These are phyloP conservation scores for Mimachlamys varia DNA, from an alignment of 2,888 invertebrate genomes.

Conservation along the genomic window DNA sequence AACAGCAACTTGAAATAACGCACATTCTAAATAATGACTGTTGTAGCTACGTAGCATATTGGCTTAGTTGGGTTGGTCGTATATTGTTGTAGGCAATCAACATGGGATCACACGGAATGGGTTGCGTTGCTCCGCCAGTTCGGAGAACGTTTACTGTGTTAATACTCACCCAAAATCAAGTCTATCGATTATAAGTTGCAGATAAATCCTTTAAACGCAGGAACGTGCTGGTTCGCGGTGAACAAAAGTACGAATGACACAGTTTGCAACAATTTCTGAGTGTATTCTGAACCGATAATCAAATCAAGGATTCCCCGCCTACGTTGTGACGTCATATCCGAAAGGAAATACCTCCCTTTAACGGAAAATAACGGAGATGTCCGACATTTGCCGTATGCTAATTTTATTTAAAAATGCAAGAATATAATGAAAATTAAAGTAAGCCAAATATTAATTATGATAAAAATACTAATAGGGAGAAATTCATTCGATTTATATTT, in stretches of 20 bases:
- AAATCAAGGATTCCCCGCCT: conserved; percentile 74
- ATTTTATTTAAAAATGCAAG: neutral
- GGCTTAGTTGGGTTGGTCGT: conserved; percentile 3
- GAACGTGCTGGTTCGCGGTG: conserved; percentile 20
- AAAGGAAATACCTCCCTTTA: conserved; percentile 56
- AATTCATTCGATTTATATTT: neutral
- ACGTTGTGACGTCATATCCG: conserved; percentile 71
- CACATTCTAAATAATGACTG: neutral
- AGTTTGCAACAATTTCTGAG: conserved; percentile 34
- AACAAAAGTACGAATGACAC: conserved; percentile 22
- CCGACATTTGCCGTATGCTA: conserved; percentile 45
- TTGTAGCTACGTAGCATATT: conserved; percentile 19
- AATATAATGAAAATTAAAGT: neutral
- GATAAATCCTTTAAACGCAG: conserved; percentile 17
- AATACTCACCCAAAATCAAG: conserved; percentile 20
- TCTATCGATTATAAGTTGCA: conserved; percentile 8
- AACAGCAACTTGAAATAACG: neutral
- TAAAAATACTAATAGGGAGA: neutral
- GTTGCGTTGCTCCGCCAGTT: conserved; percentile 16
- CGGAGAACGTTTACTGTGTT: neutral
- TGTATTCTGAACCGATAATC: conserved; percentile 47
- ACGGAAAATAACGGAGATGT: conserved; percentile 46
- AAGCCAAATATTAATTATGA: neutral
- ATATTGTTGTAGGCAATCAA: conserved; percentile 22
- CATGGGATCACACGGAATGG: conserved; percentile 29